Base-by-base conservation (phyloP, 2,888 invertebrate genomes). In the Tridacna gigas region DNA sequence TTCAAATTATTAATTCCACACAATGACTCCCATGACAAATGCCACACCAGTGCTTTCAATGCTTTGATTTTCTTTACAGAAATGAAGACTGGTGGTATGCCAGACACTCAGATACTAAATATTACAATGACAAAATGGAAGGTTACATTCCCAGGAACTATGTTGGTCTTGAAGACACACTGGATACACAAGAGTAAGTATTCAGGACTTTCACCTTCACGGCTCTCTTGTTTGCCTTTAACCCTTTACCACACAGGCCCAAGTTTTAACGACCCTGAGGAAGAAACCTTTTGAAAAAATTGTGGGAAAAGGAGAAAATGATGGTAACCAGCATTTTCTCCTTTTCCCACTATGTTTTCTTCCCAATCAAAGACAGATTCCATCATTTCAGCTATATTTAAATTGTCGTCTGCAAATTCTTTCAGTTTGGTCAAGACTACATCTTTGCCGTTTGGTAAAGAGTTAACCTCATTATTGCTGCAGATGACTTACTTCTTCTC, bases 61-160 rank as follows among this genome's bases (percentile, higher is more conserved):
- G 51, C 15, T 51, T 13, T 15, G 2, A 56, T 26, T 65, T 81
- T 65, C 67, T 74, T 90, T 89, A 45, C 86, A 94, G 96, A 98
- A 99, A 94, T 88, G 84, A 86, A 88, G 99, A 99, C 95, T 99
- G 99, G 99, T 99, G 99, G 99, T 96, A 98, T 93, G 99, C 99
- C 77, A 96, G 97, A 93, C 98, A 98, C 96, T 98, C 98, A 96
- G 97, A 98, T 94, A 82, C 88, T 0, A 84, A 86, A 65, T 88
- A 89, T 75, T 97, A 98, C 79, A 97, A 98, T 95, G 97, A 97
- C 95, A 98, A 99, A 69, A 67, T 69, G 25, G 91, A 92, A 95
- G 99, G 99, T 91, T 99, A 99, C 96, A 99, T 99, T 95, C 99
- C 99, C 93, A 98, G 98, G 89, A 99, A 99, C 95, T 99, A 99